Evolutionary conservation across 2,797 vertebrate genomes (phyloP), one percentile per base, ranked within the genome.

Genomic region (Peromyscus attwateri): DNA sequence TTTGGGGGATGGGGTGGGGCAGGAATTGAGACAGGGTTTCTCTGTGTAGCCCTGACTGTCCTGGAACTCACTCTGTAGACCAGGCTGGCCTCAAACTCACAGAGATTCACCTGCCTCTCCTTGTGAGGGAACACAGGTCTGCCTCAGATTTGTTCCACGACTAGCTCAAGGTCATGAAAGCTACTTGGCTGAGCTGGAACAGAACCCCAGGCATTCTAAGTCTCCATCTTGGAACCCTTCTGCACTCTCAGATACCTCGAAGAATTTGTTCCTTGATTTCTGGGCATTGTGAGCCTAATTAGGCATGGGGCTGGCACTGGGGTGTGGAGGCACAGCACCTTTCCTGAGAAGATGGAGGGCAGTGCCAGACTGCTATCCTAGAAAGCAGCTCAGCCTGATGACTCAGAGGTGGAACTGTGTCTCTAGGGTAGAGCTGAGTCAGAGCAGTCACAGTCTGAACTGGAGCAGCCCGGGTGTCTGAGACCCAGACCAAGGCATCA

Each of bases 351-450:
- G 94, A 91, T 23, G 70, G 40, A 95, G 82, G 0, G 16, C 89
- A 70, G 57, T 93, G 96, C 97, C 97, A 94, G 93, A 79, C 73
- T 73, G 60, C 40, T 89, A 49, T 97, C 97, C 97, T 98, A 82
- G 95, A 98, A 98, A 98, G 98, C 94, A 52, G 37, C 80, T 71
- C 34, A 62, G 92, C 46, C 79, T 19, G 89, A 96, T 40, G 40
- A 40, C 95, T 98, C 98, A 98, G 92, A 92, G 40, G 25, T 0
- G 70, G 88, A 88, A 91, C 80, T 43, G 25, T 91, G 70, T 92
- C 95, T 92, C 46, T 75, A 77, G 89, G 82, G 82, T 70, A 79
- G 93, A 89, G 95, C 94, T 96, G 96, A 98, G 89, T 95, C 97
- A 97, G 46, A 93, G 92, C 9, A 76, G 83, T 27, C 49, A 11